Evolutionary conservation across 2,113 vertebrate genomes (phyloP).

Genomic region (Forbesichthys agassizii): DNA sequence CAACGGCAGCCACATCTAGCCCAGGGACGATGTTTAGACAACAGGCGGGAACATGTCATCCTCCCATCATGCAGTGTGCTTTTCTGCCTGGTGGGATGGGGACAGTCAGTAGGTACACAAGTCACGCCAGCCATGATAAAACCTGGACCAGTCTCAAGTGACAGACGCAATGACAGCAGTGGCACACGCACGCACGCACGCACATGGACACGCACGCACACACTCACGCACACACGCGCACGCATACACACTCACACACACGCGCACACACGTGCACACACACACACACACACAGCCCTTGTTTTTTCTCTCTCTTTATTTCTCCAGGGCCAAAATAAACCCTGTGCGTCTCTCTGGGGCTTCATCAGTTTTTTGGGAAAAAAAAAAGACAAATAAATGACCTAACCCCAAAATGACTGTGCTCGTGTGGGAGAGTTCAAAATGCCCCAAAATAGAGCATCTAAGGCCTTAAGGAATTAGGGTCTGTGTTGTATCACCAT

Average conservation of each 20-base stretch:
- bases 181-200: background rate
- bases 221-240: slow-evolving; percentile 13
- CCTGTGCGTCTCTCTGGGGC: slow-evolving; percentile 63
- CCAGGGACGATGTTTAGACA: background rate
- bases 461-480: slow-evolving; percentile 71
- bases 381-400: slow-evolving; percentile 82
- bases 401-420: slow-evolving; percentile 74
- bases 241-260: slow-evolving; percentile 38
- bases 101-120: slow-evolving; percentile 34
- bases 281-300: slow-evolving; percentile 6
- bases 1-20: slow-evolving; percentile 5
- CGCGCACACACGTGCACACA: slow-evolving; percentile 41
- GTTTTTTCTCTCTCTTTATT: slow-evolving; percentile 18
- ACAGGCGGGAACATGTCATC: slow-evolving; percentile 28
- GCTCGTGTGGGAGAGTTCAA: slow-evolving; percentile 78
- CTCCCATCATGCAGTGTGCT: slow-evolving; percentile 6
- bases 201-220: background rate
- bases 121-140: slow-evolving; percentile 11
- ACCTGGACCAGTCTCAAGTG: slow-evolving; percentile 11
- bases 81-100: background rate
- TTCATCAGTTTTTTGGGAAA: slow-evolving; percentile 62
- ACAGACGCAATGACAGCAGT: slow-evolving; percentile 37
- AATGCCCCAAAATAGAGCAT: slow-evolving; percentile 73
- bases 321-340: slow-evolving; percentile 72
- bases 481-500: slow-evolving; percentile 74